These are phyloP conservation scores for Zaprionus inermis DNA, from an alignment of 1,140 invertebrate species.

Conservation along the genomic window DNA sequence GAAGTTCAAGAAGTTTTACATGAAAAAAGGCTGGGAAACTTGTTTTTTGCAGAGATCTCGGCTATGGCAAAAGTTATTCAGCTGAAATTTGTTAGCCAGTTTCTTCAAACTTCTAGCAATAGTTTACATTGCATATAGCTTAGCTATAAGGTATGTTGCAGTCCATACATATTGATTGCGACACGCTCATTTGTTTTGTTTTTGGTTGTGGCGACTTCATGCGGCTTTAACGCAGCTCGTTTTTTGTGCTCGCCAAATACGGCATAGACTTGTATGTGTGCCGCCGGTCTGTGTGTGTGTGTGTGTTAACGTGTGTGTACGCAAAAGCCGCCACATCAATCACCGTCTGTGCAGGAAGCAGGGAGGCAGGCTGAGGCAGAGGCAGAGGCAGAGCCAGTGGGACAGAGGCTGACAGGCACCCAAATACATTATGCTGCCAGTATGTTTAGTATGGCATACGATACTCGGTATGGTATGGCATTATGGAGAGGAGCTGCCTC, in stretches of 20 bases:
- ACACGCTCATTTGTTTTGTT: background rate
- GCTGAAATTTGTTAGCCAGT: background rate
- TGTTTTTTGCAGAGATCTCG: background rate
- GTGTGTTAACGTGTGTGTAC: slow-evolving; percentile 19
- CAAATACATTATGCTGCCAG: slow-evolving; percentile 65
- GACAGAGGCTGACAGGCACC: slow-evolving; percentile 64
- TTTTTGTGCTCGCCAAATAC: slow-evolving; percentile 62
- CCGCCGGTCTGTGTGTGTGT: slow-evolving; percentile 3
- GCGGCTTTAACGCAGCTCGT: slow-evolving; percentile 21
- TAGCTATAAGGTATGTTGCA: background rate
- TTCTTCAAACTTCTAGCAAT: background rate
- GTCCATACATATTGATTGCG: background rate
- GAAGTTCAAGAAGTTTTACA: background rate
- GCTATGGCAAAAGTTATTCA: background rate
- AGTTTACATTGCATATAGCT: too few species aligned
- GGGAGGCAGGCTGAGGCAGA: background rate
- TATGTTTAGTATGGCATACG: slow-evolving; percentile 33
- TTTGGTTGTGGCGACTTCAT: slow-evolving; percentile 19
- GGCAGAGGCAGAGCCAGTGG: slow-evolving; percentile 14
- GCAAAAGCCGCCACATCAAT: slow-evolving; percentile 68
- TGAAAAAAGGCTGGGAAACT: background rate
- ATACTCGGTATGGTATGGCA: background rate
- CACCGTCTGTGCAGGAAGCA: slow-evolving; percentile 37
- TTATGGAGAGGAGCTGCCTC: slow-evolving; percentile 17
- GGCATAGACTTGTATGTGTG: slow-evolving; percentile 48